Evolutionary conservation across 1,140 invertebrate genomes (phyloP).

Genomic region (Trichogramma pretiosum): DNA sequence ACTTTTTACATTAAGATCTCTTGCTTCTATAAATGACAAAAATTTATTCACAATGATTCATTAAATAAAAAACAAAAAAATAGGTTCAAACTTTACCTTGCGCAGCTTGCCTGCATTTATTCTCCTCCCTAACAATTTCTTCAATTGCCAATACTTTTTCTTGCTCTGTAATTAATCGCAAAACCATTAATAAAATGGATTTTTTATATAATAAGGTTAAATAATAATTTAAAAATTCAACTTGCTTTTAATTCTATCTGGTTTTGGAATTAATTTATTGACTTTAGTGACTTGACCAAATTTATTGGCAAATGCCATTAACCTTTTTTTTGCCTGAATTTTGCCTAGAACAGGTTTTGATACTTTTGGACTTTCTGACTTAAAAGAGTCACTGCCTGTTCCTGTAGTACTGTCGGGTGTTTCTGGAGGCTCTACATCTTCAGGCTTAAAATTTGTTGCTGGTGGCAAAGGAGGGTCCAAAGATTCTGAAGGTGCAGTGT

Average conservation of each 20-base stretch:
- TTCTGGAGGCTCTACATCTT: conserved; percentile 35
- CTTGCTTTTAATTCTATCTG: conserved; percentile 29
- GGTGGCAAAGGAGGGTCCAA: no score
- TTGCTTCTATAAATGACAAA: conserved; percentile 4
- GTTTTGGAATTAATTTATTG: conserved; percentile 16
- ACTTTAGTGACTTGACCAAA: conserved; percentile 31
- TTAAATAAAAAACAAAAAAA: conserved; percentile 3
- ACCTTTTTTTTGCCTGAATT: conserved; percentile 41
- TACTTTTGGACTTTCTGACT: conserved; percentile 33
- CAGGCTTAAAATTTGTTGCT: no score
- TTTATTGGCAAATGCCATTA: conserved; percentile 45
- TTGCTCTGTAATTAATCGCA: conserved; percentile 18
- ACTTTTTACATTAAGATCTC: conserved; percentile 14
- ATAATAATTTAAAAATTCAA: conserved; percentile 6
- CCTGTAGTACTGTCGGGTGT: conserved; percentile 32
- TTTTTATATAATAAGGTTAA: neutral
- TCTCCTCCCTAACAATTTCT: conserved; percentile 42
- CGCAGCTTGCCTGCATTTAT: conserved; percentile 34
- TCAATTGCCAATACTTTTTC: conserved; percentile 42
- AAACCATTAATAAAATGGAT: neutral
- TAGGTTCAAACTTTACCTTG: conserved; percentile 34
- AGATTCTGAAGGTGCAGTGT: no score
- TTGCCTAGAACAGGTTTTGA: conserved; percentile 42
- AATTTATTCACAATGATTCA: neutral
- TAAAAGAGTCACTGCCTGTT: conserved; percentile 21